Conservation (phyloP, 2,797 vertebrate genomes). For the Characodon lateralis region DNA sequence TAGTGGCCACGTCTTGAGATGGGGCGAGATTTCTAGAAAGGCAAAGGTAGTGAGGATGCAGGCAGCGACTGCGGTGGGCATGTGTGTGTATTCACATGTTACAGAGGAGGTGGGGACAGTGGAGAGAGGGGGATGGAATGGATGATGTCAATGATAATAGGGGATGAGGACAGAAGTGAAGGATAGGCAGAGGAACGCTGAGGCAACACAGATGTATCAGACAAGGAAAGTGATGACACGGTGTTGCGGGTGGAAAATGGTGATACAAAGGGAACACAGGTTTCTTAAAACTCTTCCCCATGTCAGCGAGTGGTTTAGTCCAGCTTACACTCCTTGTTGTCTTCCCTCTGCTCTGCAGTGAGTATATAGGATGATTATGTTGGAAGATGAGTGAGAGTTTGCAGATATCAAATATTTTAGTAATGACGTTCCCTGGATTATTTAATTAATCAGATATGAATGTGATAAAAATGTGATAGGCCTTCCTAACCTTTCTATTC, state of each 20-base stretch:
- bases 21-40: constrained; percentile 69
- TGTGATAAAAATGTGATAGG: background rate
- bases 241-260: constrained; percentile 10
- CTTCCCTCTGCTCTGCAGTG: constrained; percentile 6
- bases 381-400: constrained; percentile 2
- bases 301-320: constrained; percentile 26
- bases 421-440: background rate
- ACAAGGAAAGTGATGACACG: constrained; percentile 4
- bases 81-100: constrained; percentile 21
- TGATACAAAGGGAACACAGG: constrained; percentile 19
- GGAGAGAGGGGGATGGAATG: constrained; percentile 34
- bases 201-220: constrained; percentile 30
- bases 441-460: background rate
- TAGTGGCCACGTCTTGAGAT: constrained; percentile 74
- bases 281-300: constrained; percentile 20
- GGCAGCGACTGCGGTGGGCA: background rate
- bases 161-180: constrained; percentile 61
- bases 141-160: constrained; percentile 80
- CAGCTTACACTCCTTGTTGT: constrained; percentile 1
- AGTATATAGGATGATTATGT: background rate
- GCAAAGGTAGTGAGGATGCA: constrained; percentile 47
- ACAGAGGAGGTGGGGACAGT: constrained; percentile 3
- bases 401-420: background rate
- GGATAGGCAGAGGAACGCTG: constrained; percentile 26
- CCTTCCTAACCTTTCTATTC: background rate